Conservation (phyloP, 2,888 invertebrate species). For the Drosophila fungiperda region DNA sequence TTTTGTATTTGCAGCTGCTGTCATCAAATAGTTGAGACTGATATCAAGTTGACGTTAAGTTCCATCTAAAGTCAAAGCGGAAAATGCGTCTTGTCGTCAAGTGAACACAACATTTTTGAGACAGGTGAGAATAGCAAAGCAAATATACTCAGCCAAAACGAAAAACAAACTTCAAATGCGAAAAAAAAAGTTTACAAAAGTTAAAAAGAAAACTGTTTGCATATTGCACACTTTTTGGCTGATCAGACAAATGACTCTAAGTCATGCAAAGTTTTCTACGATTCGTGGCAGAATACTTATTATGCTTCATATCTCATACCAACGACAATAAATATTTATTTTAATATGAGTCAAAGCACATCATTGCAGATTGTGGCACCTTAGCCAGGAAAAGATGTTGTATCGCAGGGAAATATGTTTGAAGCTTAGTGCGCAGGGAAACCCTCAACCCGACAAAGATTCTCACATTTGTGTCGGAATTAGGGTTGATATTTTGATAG, state of each 20-base stretch:
- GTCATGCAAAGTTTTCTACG: not conserved
- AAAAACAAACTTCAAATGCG: conserved; percentile 1
- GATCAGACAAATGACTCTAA: not conserved
- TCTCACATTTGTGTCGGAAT: not conserved
- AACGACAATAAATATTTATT: not conserved
- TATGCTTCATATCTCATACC: not conserved
- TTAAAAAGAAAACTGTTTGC: conserved; percentile 2
- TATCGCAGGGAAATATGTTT: not conserved
- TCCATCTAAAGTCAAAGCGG: conserved; percentile 32
- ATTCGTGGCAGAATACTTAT: not conserved
- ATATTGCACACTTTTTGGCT: conserved; percentile 2
- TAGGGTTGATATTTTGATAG: not conserved
- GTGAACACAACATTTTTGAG: conserved; percentile 33
- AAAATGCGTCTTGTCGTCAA: conserved; percentile 21
- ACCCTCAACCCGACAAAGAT: not conserved
- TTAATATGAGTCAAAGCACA: not conserved
- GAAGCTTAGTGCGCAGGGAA: not conserved
- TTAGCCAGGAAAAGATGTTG: not conserved
- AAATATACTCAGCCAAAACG: conserved; percentile 12
- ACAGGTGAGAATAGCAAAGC: conserved; percentile 31
- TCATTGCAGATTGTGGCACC: not conserved
- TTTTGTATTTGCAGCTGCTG: conserved; percentile 16
- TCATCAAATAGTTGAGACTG: conserved; percentile 47
- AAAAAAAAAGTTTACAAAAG: not conserved
- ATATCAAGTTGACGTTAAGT: conserved; percentile 58